Percentiles rank a stretch among this genome's conserved stretches.
Conservation (phyloP, 30 jellyfish, hydroid and myxozoan species). For the Hydractinia symbiolongicarpus region DNA sequence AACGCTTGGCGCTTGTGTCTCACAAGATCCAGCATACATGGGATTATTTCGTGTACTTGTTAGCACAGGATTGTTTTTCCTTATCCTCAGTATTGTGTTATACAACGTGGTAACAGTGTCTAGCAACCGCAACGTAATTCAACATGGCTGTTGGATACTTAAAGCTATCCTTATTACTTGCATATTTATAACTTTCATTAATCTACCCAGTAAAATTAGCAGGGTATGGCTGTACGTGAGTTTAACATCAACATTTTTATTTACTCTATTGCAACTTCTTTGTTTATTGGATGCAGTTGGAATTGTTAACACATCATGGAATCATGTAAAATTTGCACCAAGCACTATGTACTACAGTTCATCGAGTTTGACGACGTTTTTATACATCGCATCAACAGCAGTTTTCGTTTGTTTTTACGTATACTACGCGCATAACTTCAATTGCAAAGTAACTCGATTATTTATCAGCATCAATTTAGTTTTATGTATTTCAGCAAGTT, state of each 20-base stretch:
- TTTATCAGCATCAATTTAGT: conserved; percentile 76
- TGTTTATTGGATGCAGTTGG: conserved; percentile 59
- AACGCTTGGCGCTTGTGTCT: conserved; percentile 43
- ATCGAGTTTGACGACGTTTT: conserved; percentile 53
- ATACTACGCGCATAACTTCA: conserved; percentile 57
- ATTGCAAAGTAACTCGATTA: conserved; percentile 69
- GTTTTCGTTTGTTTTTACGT: conserved; percentile 81
- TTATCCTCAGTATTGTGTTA: conserved; percentile 25
- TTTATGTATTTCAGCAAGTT: conserved; percentile 60
- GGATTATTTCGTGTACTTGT: conserved; percentile 49
- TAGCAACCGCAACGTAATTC: conserved; percentile 39
- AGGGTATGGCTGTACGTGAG: conserved; percentile 62
- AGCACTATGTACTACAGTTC: conserved; percentile 46
- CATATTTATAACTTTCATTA: conserved; percentile 23
- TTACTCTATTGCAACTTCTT: conserved; percentile 47
- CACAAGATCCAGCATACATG: conserved; percentile 64
- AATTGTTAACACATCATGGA: conserved; percentile 20
- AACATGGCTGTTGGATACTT: conserved; percentile 80
- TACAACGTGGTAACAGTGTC: conserved; percentile 12
- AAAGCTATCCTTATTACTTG: conserved; percentile 38
- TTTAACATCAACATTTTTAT: conserved; percentile 43
- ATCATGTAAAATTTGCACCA: conserved; percentile 1
- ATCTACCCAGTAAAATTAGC: conserved; percentile 41
- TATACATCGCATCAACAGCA: conserved; percentile 48
- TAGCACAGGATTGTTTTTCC: conserved; percentile 38